A percentile compares a stretch with the other conserved stretches of the same genome.
Evolutionary conservation across 1,140 invertebrate species (phyloP).

Genomic region (Euwallacea fornicatus): DNA sequence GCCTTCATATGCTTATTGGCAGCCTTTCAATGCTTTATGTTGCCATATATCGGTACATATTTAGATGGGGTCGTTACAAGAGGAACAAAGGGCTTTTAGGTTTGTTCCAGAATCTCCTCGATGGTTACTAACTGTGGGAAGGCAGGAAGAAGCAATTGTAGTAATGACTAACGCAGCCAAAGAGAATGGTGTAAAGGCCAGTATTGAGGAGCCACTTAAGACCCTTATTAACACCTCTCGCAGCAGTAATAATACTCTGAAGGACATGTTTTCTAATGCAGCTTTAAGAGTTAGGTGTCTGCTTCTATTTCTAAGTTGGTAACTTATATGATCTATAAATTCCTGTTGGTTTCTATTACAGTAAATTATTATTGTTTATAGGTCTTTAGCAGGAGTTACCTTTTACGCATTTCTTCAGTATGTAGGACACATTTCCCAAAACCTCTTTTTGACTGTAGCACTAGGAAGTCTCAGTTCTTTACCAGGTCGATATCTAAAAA

Average conservation of each 20-base stretch:
- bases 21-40: conserved; percentile 69
- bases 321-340: conserved; percentile 38
- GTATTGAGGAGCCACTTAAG: too few relatives aligned
- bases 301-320: conserved; percentile 68
- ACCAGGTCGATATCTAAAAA: conserved; percentile 48
- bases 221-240: too few relatives aligned
- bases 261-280: conserved; percentile 69
- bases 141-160: conserved; percentile 66
- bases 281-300: conserved; percentile 71
- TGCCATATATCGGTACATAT: neutral
- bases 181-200: too few relatives aligned
- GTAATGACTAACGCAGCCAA: conserved; percentile 55
- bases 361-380: conserved; percentile 33
- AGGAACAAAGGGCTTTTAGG: conserved; percentile 55
- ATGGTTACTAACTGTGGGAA: conserved; percentile 74
- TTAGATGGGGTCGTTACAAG: conserved; percentile 62
- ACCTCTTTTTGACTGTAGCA: conserved; percentile 72
- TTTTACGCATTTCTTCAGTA: conserved; percentile 76
- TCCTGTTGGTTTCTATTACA: conserved; percentile 6
- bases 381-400: conserved; percentile 62
- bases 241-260: conserved; percentile 56
- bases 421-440: conserved; percentile 66
- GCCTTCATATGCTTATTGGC: conserved; percentile 72
- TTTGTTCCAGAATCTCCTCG: conserved; percentile 78
- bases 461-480: conserved; percentile 65